A percentile compares a stretch with the other conserved stretches of the same genome.
These are phyloP conservation scores for Acrocyrtus sp. DNA, from an alignment of 2,888 invertebrate genomes.

Conservation along the genomic window DNA sequence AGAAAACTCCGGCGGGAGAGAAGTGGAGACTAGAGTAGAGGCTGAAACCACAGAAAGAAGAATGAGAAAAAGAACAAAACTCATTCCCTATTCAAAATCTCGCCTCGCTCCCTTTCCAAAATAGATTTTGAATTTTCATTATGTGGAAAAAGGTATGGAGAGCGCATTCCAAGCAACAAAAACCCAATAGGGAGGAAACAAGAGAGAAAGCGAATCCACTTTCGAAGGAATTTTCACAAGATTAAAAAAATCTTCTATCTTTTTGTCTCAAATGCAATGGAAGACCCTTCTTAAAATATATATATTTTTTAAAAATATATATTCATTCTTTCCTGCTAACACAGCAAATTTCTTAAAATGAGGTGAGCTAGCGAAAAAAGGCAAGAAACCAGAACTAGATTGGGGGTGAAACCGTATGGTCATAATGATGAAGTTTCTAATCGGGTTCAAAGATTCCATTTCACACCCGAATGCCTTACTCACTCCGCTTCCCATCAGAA, in stretches of 20 bases:
- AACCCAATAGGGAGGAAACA: no score
- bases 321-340: no score
- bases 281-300: neutral
- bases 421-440: conserved; percentile 54
- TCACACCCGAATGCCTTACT: conserved; percentile 56
- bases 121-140: conserved; percentile 54
- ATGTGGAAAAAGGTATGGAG: conserved; percentile 52
- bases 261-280: neutral
- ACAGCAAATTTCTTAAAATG: no score
- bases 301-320: no score
- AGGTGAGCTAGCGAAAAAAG: no score
- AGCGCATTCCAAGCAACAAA: conserved; percentile 40
- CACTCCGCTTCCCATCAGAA: conserved; percentile 55
- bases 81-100: conserved; percentile 52
- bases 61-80: conserved; percentile 21
- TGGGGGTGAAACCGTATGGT: no score
- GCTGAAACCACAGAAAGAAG: conserved; percentile 9
- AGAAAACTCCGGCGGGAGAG: conserved; percentile 32
- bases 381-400: no score
- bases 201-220: no score
- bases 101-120: conserved; percentile 47
- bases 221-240: no score
- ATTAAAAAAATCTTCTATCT: neutral
- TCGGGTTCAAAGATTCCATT: conserved; percentile 57
- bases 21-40: conserved; percentile 6